phyloP scores from a whole-genome alignment of 2,888 invertebrate genomes.

The Schrankia costaestrigalis region DNA sequence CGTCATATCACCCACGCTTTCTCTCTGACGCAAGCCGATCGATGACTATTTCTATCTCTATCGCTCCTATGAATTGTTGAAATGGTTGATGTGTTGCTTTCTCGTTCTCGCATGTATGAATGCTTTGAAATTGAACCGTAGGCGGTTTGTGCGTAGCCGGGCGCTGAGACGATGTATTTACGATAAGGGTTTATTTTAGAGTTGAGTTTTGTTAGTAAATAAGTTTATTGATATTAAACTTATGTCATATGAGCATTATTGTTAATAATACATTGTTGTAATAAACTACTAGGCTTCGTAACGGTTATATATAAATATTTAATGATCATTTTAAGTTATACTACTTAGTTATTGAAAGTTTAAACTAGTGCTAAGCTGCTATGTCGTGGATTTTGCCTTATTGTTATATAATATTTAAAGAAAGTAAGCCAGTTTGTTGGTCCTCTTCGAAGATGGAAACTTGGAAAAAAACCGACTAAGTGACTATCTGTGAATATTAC shows the following conservation, averaged over 20 bases:
- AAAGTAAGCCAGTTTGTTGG: too few relatives aligned
- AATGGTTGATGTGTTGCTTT: constrained; percentile 17
- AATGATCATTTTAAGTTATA: too few relatives aligned
- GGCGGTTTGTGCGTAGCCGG: constrained; percentile 70
- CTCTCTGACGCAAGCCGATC: constrained; percentile 76
- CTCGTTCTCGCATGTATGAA: constrained; percentile 63
- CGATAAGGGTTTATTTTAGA: constrained; percentile 51
- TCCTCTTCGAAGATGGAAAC: too few relatives aligned
- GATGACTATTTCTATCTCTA: constrained; percentile 51
- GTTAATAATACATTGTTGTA: too few relatives aligned
- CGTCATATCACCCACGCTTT: constrained; percentile 78
- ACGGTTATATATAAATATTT: too few relatives aligned
- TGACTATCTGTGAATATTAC: too few relatives aligned
- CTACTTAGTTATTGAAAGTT: too few relatives aligned
- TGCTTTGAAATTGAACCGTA: constrained; percentile 68
- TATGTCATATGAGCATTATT: constrained; percentile 15
- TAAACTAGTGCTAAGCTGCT: too few relatives aligned
- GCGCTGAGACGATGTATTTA: constrained; percentile 48
- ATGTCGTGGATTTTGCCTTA: too few relatives aligned
- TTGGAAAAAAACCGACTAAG: too few relatives aligned
- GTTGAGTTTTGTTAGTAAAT: constrained; percentile 62
- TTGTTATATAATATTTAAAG: too few relatives aligned
- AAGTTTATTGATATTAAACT: constrained; percentile 31
- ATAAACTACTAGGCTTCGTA: too few relatives aligned
- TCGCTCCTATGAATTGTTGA: constrained; percentile 25